Conservation (phyloP, 2,888 invertebrate species). For the Lochmaea capreae region DNA sequence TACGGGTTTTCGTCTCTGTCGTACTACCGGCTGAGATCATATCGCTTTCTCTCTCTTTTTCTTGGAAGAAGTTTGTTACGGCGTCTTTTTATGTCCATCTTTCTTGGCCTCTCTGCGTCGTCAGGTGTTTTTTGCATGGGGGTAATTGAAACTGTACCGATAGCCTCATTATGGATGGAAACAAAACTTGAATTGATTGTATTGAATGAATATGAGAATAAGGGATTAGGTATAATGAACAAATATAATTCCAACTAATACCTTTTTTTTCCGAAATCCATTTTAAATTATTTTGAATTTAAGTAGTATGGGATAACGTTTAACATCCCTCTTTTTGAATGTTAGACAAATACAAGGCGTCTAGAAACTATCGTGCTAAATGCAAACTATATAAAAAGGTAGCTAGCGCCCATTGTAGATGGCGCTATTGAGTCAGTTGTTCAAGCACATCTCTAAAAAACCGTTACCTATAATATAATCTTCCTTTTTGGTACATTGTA, state of each 20-base stretch:
- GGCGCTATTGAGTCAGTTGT: too few relatives aligned
- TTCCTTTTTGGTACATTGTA: too few relatives aligned
- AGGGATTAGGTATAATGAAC: neutral
- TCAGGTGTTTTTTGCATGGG: conserved; percentile 45
- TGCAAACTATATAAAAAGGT: too few relatives aligned
- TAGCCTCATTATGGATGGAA: conserved; percentile 40
- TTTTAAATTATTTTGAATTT: too few relatives aligned
- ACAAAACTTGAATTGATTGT: conserved; percentile 23
- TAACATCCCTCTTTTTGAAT: too few relatives aligned
- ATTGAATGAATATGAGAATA: conserved; percentile 19
- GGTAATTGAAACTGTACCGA: conserved; percentile 41
- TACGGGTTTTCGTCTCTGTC: conserved; percentile 50
- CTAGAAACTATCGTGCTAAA: too few relatives aligned
- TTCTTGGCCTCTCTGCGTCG: conserved; percentile 48
- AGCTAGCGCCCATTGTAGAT: too few relatives aligned
- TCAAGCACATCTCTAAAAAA: too few relatives aligned
- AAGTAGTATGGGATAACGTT: too few relatives aligned
- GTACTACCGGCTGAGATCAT: conserved; percentile 10
- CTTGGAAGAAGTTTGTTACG: conserved; percentile 53
- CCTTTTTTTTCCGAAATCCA: too few relatives aligned
- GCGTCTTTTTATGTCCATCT: conserved; percentile 54
- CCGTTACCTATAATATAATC: too few relatives aligned
- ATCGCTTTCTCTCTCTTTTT: conserved; percentile 48
- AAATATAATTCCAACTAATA: neutral
- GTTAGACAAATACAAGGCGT: too few relatives aligned